Evolutionary conservation across 2,113 vertebrate genomes (phyloP).

Genomic region (Falco punctatus): DNA sequence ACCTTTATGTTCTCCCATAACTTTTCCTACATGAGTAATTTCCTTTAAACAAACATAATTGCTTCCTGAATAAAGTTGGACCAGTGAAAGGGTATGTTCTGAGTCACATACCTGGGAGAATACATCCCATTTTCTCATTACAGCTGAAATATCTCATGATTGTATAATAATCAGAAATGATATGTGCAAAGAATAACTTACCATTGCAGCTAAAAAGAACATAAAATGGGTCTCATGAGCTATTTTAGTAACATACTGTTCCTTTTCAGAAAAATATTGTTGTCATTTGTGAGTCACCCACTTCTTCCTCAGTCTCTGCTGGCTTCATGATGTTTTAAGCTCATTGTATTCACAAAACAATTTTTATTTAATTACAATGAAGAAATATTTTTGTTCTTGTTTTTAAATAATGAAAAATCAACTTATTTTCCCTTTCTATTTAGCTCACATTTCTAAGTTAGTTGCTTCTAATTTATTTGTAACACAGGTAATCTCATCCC

Average conservation of each 20-base stretch:
- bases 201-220: neutral
- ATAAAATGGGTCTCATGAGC: neutral
- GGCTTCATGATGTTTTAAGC: neutral
- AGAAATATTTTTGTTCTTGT: neutral
- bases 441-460: neutral
- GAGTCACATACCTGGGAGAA: neutral
- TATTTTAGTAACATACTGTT: neutral
- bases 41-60: conserved; percentile 8
- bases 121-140: neutral
- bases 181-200: neutral
- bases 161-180: neutral
- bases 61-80: neutral
- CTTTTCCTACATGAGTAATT: neutral
- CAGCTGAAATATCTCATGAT: neutral
- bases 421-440: neutral
- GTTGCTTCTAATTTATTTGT: neutral
- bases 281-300: neutral
- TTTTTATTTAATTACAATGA: neutral
- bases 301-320: neutral
- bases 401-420: neutral
- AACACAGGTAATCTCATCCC: neutral
- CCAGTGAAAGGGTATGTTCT: neutral
- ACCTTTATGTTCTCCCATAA: neutral
- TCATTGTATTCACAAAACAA: neutral
- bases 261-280: neutral